Evolutionary conservation across 2,888 invertebrate genomes (phyloP).

Genomic region (Lysandra coridon): DNA sequence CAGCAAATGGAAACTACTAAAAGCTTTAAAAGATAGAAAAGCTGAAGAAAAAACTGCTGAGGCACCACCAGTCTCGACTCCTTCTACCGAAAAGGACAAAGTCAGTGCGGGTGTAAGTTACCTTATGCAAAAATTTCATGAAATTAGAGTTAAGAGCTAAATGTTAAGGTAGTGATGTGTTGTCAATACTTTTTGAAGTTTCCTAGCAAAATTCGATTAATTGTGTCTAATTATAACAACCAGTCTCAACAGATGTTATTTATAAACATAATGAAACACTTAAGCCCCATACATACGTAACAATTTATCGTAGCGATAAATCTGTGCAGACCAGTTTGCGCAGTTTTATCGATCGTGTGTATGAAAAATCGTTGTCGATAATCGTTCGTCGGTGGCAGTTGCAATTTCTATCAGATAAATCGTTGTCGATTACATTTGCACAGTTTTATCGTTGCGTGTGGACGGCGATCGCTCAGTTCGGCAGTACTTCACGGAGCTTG

Average conservation of each 20-base stretch:
- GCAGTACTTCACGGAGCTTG: too few relatives aligned
- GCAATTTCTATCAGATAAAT: too few relatives aligned
- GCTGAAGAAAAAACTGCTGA: constrained; percentile 91
- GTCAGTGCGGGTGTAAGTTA: constrained; percentile 86
- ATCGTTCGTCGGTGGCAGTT: too few relatives aligned
- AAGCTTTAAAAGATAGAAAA: constrained; percentile 93
- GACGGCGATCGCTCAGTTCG: too few relatives aligned
- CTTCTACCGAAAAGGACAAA: constrained; percentile 82
- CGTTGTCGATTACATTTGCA: too few relatives aligned
- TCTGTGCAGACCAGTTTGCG: too few relatives aligned
- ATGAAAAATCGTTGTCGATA: too few relatives aligned
- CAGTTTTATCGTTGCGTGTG: too few relatives aligned
- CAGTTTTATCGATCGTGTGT: too few relatives aligned
- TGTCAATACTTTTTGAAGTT: constrained; percentile 10
- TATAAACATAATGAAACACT: background rate
- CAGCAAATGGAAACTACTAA: constrained; percentile 94
- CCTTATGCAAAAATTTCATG: constrained; percentile 83
- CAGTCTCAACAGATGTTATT: background rate
- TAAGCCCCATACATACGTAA: background rate
- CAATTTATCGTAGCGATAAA: too few relatives aligned
- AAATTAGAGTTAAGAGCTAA: constrained; percentile 84
- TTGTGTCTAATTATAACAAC: background rate
- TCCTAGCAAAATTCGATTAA: background rate
- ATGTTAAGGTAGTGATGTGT: constrained; percentile 33
- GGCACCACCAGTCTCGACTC: constrained; percentile 82